Conservation (phyloP, 2,113 vertebrate genomes). For the Stigmatopora argus region DNA sequence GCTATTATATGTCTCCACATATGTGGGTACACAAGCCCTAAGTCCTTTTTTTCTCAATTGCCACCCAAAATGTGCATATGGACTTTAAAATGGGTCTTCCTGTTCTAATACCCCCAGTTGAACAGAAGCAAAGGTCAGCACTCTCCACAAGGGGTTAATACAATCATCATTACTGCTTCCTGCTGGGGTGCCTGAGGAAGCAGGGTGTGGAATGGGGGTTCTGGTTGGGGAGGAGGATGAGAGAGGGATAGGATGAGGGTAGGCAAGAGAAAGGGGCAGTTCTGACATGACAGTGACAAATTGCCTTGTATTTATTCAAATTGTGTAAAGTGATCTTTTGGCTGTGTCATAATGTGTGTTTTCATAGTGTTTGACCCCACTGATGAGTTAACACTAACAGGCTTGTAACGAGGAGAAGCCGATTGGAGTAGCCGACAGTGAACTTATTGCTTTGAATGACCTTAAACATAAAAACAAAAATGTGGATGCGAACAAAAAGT, state of each 20-base stretch:
- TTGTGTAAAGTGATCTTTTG: constrained; percentile 84
- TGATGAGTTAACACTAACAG: constrained; percentile 86
- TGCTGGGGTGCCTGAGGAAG: constrained; percentile 67
- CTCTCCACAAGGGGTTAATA: constrained; percentile 78
- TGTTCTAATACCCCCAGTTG: constrained; percentile 68
- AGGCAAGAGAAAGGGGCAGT: constrained; percentile 72
- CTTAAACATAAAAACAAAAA: not conserved
- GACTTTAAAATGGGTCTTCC: constrained; percentile 22
- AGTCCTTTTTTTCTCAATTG: not conserved
- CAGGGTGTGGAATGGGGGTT: constrained; percentile 10
- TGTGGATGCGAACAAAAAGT: not conserved
- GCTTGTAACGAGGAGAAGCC: constrained; percentile 41
- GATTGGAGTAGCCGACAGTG: constrained; percentile 21
- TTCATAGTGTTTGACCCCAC: constrained; percentile 79
- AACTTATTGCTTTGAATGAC: constrained; percentile 2
- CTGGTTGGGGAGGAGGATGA: constrained; percentile 32
- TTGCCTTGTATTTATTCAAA: constrained; percentile 96
- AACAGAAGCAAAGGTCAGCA: constrained; percentile 71
- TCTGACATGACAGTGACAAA: constrained; percentile 93
- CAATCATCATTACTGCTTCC: constrained; percentile 84
- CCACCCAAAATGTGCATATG: not conserved
- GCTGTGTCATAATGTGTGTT: constrained; percentile 83
- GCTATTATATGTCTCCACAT: not conserved
- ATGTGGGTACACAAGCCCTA: too few relatives aligned
- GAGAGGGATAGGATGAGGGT: constrained; percentile 25